These are phyloP conservation scores for Deilephila porcellus DNA, from an alignment of 2,888 invertebrate species.

Conservation along the genomic window DNA sequence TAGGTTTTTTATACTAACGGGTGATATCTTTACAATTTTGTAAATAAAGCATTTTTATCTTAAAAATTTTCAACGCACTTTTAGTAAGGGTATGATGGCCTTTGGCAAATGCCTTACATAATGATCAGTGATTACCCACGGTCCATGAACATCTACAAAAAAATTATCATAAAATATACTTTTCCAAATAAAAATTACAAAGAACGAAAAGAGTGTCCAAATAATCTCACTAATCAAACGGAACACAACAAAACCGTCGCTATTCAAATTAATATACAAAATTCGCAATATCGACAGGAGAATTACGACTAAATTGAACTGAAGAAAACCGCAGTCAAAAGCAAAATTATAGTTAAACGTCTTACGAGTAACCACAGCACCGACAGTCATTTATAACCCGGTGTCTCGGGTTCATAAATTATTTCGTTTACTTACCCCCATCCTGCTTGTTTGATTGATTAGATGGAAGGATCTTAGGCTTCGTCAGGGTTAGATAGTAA, in stretches of 20 bases:
- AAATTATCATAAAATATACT: too few relatives aligned
- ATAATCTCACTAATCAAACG: neutral
- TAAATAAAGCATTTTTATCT: too few relatives aligned
- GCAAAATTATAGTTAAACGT: conserved; percentile 7
- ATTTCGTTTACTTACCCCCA: conserved; percentile 5
- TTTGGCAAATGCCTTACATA: too few relatives aligned
- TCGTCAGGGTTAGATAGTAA: neutral
- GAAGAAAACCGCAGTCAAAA: conserved; percentile 10
- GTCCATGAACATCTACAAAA: neutral
- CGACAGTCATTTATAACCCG: conserved; percentile 15
- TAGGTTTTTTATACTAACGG: too few relatives aligned
- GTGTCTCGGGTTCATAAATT: conserved; percentile 22
- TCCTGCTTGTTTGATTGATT: neutral
- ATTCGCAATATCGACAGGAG: neutral
- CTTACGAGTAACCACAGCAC: neutral
- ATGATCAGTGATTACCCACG: too few relatives aligned
- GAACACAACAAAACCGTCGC: too few relatives aligned
- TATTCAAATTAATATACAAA: neutral
- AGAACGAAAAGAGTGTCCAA: too few relatives aligned
- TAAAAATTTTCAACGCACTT: too few relatives aligned
- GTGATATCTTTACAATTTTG: too few relatives aligned
- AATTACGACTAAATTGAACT: neutral
- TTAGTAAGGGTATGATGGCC: too few relatives aligned
- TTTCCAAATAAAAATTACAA: too few relatives aligned
- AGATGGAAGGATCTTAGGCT: conserved; percentile 1